Evolutionary conservation across 1,140 invertebrate species (phyloP), one percentile per base, ranked within the genome.

Genomic region (Lineus longissimus): DNA sequence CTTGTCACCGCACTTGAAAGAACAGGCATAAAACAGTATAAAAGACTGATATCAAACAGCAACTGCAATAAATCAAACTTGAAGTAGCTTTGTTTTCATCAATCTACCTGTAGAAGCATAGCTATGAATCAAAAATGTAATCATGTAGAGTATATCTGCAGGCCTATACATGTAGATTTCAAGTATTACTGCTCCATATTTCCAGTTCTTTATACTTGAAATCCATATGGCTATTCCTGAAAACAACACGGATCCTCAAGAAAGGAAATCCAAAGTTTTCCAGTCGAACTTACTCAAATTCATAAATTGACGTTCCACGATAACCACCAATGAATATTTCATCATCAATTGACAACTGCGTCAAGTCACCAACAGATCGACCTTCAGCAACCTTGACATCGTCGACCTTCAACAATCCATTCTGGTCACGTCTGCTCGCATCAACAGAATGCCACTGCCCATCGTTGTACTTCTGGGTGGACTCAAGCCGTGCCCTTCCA

Each of bases 251-350:
- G n/a, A n/a, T n/a, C n/a, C n/a, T n/a, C n/a, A n/a, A n/a, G n/a
- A n/a, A n/a, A n/a, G n/a, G n/a, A n/a, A n/a, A n/a, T n/a, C n/a
- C n/a, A n/a, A n/a, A n/a, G n/a, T n/a, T n/a, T n/a, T n/a, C n/a
- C n/a, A n/a, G n/a, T n/a, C n/a, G n/a, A n/a, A 30, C 19, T 27
- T 27, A 41, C 40, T 13, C 13, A 27, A 6, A 23, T 4, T 27
- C 11, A 25, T 13, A n/a, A 6, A 30, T 30, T 6, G 7, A 2
- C 22, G 17, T 84, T 1, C 84, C 83, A 0, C 89, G 89, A 79
- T 89, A 91, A 1, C 94, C 95, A 65, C 95, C 95, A 68, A 98
- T 90, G 79, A 90, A 96, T 71, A 98, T 88, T 17, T 88, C 78
- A 73, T 91, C 85, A 57, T 84, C 77, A 45, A 85, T 77, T 11